These are phyloP conservation scores for Acyrthosiphon pisum DNA, from an alignment of 1,140 invertebrate species.

Conservation along the genomic window DNA sequence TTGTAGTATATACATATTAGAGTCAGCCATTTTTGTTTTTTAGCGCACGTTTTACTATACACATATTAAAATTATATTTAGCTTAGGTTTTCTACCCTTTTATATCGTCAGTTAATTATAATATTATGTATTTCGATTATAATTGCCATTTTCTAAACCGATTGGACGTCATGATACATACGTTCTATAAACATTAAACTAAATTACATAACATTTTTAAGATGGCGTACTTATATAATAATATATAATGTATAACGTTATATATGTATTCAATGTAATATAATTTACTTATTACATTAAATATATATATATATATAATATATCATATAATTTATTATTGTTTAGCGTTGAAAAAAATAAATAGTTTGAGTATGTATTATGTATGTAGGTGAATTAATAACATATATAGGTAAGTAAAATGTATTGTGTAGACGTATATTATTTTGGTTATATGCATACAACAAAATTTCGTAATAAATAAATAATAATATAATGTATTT, in stretches of 20 bases:
- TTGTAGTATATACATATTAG: not conserved
- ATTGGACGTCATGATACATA: not conserved
- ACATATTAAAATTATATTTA: not conserved
- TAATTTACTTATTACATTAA: not conserved
- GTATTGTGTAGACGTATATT: too few species aligned
- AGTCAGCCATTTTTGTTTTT: slow-evolving; percentile 33
- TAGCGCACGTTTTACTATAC: not conserved
- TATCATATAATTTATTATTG: not conserved
- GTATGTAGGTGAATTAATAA: too few species aligned
- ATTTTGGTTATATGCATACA: too few species aligned
- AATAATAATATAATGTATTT: too few species aligned
- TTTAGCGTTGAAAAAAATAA: not conserved
- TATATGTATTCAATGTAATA: not conserved
- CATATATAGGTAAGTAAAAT: too few species aligned
- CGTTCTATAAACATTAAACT: not conserved
- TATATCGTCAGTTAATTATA: not conserved
- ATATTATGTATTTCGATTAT: slow-evolving; percentile 7
- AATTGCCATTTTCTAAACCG: slow-evolving; percentile 7
- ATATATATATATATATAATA: too few species aligned
- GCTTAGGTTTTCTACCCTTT: not conserved
- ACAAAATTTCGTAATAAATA: too few species aligned
- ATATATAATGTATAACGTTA: not conserved
- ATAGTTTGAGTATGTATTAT: too few species aligned
- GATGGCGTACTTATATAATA: not conserved
- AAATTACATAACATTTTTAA: not conserved